A percentile compares a stretch with the other conserved stretches of the same genome.
Evolutionary conservation across 2,113 vertebrate species (phyloP).

Genomic region (Malurus melanocephalus): DNA sequence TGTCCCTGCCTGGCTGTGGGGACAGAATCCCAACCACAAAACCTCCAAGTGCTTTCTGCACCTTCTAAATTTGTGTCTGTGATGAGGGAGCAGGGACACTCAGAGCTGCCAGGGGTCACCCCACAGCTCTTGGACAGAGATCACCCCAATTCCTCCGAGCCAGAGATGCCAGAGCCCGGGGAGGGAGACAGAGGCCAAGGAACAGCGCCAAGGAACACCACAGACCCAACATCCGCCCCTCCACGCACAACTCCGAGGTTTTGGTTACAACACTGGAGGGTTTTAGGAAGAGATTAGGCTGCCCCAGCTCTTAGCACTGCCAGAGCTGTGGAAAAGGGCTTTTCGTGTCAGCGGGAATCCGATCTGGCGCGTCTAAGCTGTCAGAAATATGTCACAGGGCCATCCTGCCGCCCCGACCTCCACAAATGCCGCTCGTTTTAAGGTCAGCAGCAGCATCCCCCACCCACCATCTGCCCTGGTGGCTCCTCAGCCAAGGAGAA

Average conservation of each 20-base stretch:
- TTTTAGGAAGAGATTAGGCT: slow-evolving; percentile 9
- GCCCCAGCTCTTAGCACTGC: not conserved
- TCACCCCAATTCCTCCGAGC: rapidly evolving
- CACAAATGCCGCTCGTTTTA: rapidly evolving
- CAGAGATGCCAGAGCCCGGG: not conserved
- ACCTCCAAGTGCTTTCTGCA: not conserved
- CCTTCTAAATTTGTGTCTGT: not conserved
- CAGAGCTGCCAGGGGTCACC: rapidly evolving
- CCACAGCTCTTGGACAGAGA: rapidly evolving
- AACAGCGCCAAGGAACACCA: not conserved
- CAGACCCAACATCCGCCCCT: rapidly evolving
- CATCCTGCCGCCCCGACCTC: not conserved
- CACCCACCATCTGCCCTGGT: not conserved
- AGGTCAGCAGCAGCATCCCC: not conserved
- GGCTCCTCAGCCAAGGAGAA: not conserved
- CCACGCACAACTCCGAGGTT: not conserved
- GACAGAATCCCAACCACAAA: not conserved
- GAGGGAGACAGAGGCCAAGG: not conserved
- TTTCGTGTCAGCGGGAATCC: not conserved
- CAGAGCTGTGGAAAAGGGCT: slow-evolving; percentile 26
- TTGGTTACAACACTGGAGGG: not conserved
- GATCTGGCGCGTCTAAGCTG: not conserved
- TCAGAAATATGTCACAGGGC: slow-evolving; percentile 34
- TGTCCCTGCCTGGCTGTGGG: not conserved
- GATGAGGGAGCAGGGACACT: not conserved